Percentiles rank a stretch among this genome's conserved stretches.
Evolutionary conservation across 1,140 invertebrate genomes (phyloP).

Genomic region (Eumaeus atala): DNA sequence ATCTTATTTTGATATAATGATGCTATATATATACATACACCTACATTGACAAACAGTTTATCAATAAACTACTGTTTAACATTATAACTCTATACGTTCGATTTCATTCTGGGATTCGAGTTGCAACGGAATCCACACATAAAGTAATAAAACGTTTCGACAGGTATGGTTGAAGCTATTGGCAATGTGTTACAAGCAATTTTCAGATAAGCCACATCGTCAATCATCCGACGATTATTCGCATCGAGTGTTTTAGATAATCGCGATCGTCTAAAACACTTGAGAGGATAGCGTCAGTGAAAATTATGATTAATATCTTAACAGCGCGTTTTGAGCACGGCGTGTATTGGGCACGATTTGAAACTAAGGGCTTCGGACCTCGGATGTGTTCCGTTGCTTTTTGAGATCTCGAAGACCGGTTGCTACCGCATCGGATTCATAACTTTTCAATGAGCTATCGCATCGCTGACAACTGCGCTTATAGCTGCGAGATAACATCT

Average conservation of each 20-base stretch:
- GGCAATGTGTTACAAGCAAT: constrained; percentile 40
- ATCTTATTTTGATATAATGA: no score
- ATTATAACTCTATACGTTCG: no score
- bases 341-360: no score
- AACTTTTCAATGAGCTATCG: constrained; percentile 46
- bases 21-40: no score
- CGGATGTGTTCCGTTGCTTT: no score
- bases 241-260: constrained; percentile 54
- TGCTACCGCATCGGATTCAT: constrained; percentile 44
- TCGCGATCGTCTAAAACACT: constrained; percentile 60
- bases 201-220: constrained; percentile 35
- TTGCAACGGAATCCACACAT: constrained; percentile 23
- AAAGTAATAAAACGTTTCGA: constrained; percentile 39
- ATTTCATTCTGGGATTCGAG: no score
- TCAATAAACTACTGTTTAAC: constrained; percentile 37
- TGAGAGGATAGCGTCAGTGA: constrained; percentile 55
- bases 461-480: constrained; percentile 51
- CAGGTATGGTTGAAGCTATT: constrained; percentile 28
- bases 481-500: constrained; percentile 52
- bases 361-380: no score
- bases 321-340: constrained; percentile 36
- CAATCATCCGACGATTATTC: constrained; percentile 42
- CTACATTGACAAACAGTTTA: constrained; percentile 31
- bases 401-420: constrained; percentile 28
- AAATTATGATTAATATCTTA: constrained; percentile 71